These are phyloP conservation scores for Helostoma temminkii DNA, from an alignment of 2,797 vertebrate species.

Conservation along the genomic window DNA sequence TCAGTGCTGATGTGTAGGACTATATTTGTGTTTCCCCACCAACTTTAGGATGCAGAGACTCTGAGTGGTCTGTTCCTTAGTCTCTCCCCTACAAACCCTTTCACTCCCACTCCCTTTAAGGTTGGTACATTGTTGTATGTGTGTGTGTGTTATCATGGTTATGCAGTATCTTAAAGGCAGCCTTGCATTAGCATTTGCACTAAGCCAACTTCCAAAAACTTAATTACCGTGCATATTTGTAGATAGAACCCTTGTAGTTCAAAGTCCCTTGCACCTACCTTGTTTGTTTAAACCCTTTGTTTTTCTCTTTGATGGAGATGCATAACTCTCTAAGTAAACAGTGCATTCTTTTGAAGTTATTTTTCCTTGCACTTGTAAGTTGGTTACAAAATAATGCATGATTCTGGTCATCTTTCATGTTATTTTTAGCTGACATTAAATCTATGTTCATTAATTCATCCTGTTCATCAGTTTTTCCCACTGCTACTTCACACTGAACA, in stretches of 20 bases:
- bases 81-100: constrained; percentile 92
- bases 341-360: constrained; percentile 77
- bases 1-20: constrained; percentile 57
- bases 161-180: constrained; percentile 52
- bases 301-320: constrained; percentile 76
- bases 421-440: constrained; percentile 82
- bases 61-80: constrained; percentile 87
- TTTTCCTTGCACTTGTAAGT: constrained; percentile 56
- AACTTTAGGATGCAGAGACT: constrained; percentile 86
- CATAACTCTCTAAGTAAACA: constrained; percentile 70
- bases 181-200: constrained; percentile 63
- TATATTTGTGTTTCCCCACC: constrained; percentile 81
- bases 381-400: constrained; percentile 74
- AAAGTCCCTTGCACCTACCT: constrained; percentile 75
- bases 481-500: constrained; percentile 63
- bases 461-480: constrained; percentile 68
- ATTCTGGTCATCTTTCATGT: constrained; percentile 83
- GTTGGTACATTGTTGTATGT: constrained; percentile 82
- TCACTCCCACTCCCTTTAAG: constrained; percentile 95
- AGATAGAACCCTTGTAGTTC: constrained; percentile 67
- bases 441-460: constrained; percentile 77
- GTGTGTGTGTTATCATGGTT: constrained; percentile 40
- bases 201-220: constrained; percentile 57
- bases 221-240: constrained; percentile 75
- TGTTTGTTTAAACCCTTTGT: constrained; percentile 75